Evolutionary conservation across 2,888 invertebrate species (phyloP).

Genomic region (Andrena flavipes): DNA sequence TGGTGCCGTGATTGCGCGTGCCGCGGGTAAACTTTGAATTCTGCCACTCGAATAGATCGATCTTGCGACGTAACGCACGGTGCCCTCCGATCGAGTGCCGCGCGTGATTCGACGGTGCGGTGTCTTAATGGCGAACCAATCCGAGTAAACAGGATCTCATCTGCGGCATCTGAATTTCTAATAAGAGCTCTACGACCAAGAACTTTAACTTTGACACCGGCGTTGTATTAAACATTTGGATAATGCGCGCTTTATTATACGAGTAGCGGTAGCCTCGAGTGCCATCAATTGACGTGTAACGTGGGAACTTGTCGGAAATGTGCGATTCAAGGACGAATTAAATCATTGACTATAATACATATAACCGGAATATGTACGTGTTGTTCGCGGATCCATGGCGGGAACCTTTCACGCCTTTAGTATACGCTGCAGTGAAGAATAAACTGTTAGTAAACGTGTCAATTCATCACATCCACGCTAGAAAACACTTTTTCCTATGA

Average conservation of each 20-base stretch:
- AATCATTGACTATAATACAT: neutral
- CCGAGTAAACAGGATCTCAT: neutral
- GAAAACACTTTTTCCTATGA: too few relatives aligned
- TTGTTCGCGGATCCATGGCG: neutral
- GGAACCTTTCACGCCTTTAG: neutral
- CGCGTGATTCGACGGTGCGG: neutral
- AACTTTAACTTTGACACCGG: slow-evolving; percentile 21
- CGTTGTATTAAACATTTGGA: slow-evolving; percentile 12
- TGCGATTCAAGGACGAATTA: neutral
- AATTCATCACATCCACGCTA: too few relatives aligned
- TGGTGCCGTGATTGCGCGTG: too few relatives aligned
- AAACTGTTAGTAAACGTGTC: too few relatives aligned
- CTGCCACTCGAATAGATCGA: neutral
- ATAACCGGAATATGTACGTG: neutral
- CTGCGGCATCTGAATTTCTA: neutral
- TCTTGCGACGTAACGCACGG: neutral
- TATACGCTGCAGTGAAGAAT: too few relatives aligned
- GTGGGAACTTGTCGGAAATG: neutral
- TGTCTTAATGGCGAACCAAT: neutral
- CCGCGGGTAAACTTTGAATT: too few relatives aligned
- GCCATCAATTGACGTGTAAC: neutral
- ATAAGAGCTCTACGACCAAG: neutral
- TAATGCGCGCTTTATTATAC: neutral
- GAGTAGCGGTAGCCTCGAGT: neutral
- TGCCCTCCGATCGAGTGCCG: neutral